These are phyloP conservation scores for Tridacna crocea DNA, from an alignment of 2,888 invertebrate species.

Conservation along the genomic window DNA sequence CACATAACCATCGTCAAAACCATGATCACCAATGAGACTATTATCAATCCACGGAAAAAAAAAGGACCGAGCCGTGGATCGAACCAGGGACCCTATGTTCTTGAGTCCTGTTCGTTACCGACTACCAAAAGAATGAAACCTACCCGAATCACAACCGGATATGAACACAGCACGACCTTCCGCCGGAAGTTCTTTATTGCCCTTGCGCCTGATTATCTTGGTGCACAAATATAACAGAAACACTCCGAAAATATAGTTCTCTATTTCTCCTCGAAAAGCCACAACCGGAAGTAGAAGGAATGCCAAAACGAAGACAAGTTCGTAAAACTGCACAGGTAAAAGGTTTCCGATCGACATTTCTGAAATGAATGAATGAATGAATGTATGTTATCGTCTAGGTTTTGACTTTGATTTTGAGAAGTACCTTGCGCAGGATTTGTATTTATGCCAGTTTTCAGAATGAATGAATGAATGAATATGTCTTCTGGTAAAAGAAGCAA, in stretches of 20 bases:
- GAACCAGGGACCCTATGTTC: no score
- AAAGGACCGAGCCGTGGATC: no score
- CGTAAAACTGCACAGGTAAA: constrained; percentile 40
- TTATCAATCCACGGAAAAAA: no score
- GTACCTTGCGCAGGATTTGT: no score
- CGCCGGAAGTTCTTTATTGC: constrained; percentile 29
- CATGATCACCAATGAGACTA: no score
- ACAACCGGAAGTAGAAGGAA: constrained; percentile 41
- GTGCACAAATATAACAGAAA: constrained; percentile 35
- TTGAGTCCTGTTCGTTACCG: no score
- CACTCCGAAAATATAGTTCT: constrained; percentile 45
- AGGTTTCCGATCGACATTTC: constrained; percentile 47
- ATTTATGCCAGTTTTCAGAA: no score
- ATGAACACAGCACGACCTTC: constrained; percentile 66
- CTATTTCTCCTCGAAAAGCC: constrained; percentile 38
- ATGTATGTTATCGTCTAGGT: no score
- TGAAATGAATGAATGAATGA: background rate
- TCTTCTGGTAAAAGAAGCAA: no score
- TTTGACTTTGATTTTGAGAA: no score
- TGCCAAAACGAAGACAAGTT: constrained; percentile 39
- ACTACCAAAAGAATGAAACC: constrained; percentile 11
- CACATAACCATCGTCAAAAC: no score
- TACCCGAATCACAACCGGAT: constrained; percentile 73
- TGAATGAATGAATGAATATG: no score
- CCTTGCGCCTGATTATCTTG: constrained; percentile 30